These are phyloP conservation scores for Euura saliciscinereae DNA, from an alignment of 1,140 invertebrate genomes.

Conservation along the genomic window DNA sequence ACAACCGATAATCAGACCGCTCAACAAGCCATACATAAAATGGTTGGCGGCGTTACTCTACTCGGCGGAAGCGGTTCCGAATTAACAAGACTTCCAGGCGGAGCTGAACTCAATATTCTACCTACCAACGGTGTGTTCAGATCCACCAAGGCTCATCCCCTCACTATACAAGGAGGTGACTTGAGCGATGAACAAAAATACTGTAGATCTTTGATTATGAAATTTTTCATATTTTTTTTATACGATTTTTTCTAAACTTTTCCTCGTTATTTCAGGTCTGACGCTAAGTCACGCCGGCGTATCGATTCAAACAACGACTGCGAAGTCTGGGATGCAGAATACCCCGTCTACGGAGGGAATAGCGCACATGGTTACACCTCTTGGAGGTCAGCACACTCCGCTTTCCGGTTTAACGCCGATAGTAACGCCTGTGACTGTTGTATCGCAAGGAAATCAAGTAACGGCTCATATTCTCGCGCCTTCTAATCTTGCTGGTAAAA, in stretches of 20 bases:
- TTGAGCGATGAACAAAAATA: conserved; percentile 15
- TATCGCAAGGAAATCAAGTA: conserved; percentile 58
- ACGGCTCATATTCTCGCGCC: conserved; percentile 55
- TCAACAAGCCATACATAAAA: conserved; percentile 55
- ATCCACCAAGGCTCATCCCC: conserved; percentile 45
- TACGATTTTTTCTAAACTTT: too few species aligned
- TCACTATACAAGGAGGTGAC: conserved; percentile 51
- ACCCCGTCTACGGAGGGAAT: conserved; percentile 55
- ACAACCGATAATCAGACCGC: conserved; percentile 50
- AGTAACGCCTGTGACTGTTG: conserved; percentile 59
- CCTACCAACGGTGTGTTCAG: conserved; percentile 56
- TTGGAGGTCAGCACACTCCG: conserved; percentile 46
- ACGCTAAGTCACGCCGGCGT: conserved; percentile 56
- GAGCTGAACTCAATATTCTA: conserved; percentile 57
- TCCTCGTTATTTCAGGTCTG: conserved; percentile 40
- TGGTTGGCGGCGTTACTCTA: conserved; percentile 56
- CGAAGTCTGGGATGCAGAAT: conserved; percentile 47
- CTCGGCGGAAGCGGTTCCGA: conserved; percentile 54
- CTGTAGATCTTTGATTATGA: neutral
- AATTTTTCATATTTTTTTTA: too few species aligned
- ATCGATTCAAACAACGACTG: conserved; percentile 47
- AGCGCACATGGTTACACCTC: conserved; percentile 48
- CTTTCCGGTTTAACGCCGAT: conserved; percentile 55
- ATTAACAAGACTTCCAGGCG: conserved; percentile 53
- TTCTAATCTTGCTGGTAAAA: conserved; percentile 54